These are phyloP conservation scores for Zoanthus gigantus DNA, from an alignment of 92 coral and sea anemone species.

Conservation along the genomic window DNA sequence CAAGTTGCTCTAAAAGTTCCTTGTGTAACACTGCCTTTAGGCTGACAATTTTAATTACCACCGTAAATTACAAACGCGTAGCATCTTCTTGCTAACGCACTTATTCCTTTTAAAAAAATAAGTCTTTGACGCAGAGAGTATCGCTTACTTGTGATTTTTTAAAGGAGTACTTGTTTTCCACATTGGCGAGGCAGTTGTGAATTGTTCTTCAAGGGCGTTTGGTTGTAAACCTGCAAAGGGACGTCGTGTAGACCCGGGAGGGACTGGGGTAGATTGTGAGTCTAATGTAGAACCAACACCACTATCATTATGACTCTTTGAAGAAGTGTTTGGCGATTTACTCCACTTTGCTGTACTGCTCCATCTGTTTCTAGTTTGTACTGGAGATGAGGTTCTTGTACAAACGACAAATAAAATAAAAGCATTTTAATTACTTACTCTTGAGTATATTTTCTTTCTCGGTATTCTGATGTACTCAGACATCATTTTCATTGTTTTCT, in stretches of 20 bases:
- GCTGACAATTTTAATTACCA: too few relatives aligned
- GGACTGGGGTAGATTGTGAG: background rate
- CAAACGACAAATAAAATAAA: background rate
- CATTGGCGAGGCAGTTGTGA: background rate
- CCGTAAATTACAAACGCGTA: too few relatives aligned
- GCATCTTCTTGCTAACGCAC: too few relatives aligned
- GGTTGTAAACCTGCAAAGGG: background rate
- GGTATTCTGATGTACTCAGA: too few relatives aligned
- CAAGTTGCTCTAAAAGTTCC: too few relatives aligned
- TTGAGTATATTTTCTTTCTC: too few relatives aligned
- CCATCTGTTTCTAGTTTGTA: conserved; percentile 5
- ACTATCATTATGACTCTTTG: background rate
- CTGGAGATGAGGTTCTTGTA: conserved; percentile 18
- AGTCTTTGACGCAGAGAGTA: background rate
- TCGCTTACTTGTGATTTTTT: conserved; percentile 8
- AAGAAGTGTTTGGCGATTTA: background rate
- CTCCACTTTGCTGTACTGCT: background rate
- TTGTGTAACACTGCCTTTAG: too few relatives aligned
- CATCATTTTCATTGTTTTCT: too few relatives aligned
- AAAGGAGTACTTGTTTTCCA: conserved; percentile 38
- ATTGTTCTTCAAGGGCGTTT: background rate
- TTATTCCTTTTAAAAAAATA: too few relatives aligned
- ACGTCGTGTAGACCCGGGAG: background rate
- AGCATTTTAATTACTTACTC: background rate
- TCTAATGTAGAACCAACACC: conserved; percentile 27